Percentiles rank a stretch among this genome's conserved stretches.
Evolutionary conservation across 2,113 vertebrate species (phyloP).

Genomic region (Vulpes lagopus): DNA sequence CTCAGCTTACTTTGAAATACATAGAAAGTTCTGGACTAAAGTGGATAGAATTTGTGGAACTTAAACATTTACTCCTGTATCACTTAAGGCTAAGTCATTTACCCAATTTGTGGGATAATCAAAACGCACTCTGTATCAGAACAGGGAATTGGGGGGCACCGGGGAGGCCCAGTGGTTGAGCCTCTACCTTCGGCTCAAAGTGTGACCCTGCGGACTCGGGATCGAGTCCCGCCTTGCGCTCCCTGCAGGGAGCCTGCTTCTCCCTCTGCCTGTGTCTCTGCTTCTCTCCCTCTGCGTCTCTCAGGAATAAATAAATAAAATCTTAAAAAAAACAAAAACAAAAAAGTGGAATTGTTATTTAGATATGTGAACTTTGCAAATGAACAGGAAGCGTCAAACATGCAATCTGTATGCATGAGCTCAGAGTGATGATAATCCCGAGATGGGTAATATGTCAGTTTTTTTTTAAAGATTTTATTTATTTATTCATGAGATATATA

Average conservation of each 20-base stretch:
- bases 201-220: too few species aligned
- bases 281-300: too few species aligned
- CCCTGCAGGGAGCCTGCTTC: too few species aligned
- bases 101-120: neutral
- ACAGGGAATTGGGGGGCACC: neutral
- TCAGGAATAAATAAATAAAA: too few species aligned
- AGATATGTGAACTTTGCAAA: conserved; percentile 10
- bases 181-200: too few species aligned
- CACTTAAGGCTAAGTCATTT: conserved; percentile 1
- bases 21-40: neutral
- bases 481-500: too few species aligned
- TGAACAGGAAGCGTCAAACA: neutral
- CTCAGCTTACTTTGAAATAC: conserved; percentile 34
- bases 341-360: neutral
- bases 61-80: neutral
- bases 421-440: neutral
- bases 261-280: too few species aligned
- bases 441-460: neutral
- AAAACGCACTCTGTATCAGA: neutral
- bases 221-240: too few species aligned
- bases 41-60: neutral
- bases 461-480: neutral
- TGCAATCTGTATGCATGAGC: neutral
- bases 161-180: too few species aligned
- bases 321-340: too few species aligned